Conservation (phyloP, 2,797 vertebrate species). For the Champsocephalus gunnari region DNA sequence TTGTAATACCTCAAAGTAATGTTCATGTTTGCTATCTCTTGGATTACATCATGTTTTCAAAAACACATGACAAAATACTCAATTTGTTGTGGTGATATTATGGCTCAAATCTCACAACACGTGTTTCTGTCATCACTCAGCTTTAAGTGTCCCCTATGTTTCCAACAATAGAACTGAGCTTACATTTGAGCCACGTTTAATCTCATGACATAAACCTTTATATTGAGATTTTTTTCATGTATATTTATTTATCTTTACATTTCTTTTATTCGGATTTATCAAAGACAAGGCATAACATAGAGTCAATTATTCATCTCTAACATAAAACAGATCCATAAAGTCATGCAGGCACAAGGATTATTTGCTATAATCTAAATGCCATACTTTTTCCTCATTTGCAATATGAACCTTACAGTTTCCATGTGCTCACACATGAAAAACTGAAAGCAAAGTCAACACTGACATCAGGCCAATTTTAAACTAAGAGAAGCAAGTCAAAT, state of each 20-base stretch:
- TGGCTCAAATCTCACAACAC: not conserved
- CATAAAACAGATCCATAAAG: not conserved
- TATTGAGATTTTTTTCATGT: not conserved
- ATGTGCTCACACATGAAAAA: not conserved
- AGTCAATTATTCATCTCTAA: not conserved
- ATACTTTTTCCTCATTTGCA: not conserved
- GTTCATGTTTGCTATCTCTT: not conserved
- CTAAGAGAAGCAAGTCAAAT: constrained; percentile 3
- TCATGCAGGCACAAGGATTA: not conserved
- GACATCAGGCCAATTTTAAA: not conserved
- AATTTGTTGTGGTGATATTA: not conserved
- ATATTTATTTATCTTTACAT: not conserved
- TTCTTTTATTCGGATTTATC: not conserved
- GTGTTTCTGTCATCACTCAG: not conserved
- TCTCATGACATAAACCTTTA: not conserved
- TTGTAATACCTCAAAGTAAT: not conserved
- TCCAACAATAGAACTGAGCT: not conserved
- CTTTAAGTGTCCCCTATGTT: not conserved
- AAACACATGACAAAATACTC: not conserved
- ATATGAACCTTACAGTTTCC: not conserved
- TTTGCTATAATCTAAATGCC: not conserved
- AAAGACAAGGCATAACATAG: too few species aligned
- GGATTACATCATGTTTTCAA: constrained; percentile 12
- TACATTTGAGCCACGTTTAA: not conserved
- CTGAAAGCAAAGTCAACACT: not conserved